These are phyloP conservation scores for Dyspetes luteomarginatus DNA, from an alignment of 2,888 invertebrate species.

Conservation along the genomic window DNA sequence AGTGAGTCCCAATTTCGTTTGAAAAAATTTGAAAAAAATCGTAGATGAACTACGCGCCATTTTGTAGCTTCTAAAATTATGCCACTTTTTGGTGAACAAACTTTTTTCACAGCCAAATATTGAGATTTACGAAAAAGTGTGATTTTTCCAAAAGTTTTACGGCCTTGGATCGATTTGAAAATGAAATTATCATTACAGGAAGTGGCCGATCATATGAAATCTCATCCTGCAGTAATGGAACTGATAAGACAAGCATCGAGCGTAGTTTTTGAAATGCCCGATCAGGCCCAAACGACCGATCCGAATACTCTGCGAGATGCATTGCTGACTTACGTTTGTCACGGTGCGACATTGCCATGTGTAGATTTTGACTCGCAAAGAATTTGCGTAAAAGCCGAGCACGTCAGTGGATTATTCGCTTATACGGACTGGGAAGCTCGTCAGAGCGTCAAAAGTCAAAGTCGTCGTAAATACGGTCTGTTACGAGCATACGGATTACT, in stretches of 20 bases:
- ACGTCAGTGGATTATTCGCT: slow-evolving; percentile 91
- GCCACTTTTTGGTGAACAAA: neutral
- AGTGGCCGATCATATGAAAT: slow-evolving; percentile 87
- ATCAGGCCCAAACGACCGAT: slow-evolving; percentile 86
- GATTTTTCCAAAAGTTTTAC: neutral
- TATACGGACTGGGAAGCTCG: slow-evolving; percentile 93
- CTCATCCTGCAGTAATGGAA: slow-evolving; percentile 90
- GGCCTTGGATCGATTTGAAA: slow-evolving; percentile 64
- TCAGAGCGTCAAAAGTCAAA: slow-evolving; percentile 86
- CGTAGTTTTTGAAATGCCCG: slow-evolving; percentile 88
- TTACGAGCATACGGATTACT: slow-evolving; percentile 93
- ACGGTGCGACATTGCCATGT: slow-evolving; percentile 92
- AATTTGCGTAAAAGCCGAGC: slow-evolving; percentile 88
- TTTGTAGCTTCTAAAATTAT: neutral
- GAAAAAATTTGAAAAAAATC: neutral
- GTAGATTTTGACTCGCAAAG: slow-evolving; percentile 83
- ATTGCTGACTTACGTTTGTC: slow-evolving; percentile 93
- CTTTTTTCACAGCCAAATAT: neutral
- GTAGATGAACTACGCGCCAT: neutral
- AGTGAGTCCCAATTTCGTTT: slow-evolving; percentile 75
- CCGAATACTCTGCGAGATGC: slow-evolving; percentile 92
- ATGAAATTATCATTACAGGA: slow-evolving; percentile 82
- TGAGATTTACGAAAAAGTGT: too few species aligned
- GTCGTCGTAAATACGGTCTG: slow-evolving; percentile 85
- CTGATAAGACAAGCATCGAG: slow-evolving; percentile 88